Evolutionary conservation across 2,113 vertebrate genomes (phyloP).

Genomic region (Marcusenius ussheri): DNA sequence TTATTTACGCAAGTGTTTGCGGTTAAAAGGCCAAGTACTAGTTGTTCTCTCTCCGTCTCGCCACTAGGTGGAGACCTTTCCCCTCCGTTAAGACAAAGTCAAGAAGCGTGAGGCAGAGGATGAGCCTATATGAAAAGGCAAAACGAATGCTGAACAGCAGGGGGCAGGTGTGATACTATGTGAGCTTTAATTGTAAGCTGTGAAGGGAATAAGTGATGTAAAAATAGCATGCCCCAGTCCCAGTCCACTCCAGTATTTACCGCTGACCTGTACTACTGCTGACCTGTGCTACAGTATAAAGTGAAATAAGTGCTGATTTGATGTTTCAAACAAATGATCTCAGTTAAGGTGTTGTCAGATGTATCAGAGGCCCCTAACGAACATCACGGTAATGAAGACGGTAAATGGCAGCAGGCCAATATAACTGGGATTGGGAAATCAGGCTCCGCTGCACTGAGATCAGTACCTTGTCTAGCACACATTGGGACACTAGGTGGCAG

Average conservation of each 20-base stretch:
- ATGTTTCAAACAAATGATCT: background rate
- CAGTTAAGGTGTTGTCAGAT: background rate
- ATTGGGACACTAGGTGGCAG: background rate
- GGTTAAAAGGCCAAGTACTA: background rate
- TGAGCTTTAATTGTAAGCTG: background rate
- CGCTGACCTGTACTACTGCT: background rate
- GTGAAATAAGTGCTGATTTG: background rate
- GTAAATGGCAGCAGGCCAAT: background rate
- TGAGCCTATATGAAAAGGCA: background rate
- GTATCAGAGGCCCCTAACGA: background rate
- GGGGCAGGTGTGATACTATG: background rate
- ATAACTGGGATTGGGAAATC: background rate
- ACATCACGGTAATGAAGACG: background rate
- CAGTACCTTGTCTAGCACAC: background rate
- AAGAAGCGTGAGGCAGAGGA: background rate
- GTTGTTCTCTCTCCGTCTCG: background rate
- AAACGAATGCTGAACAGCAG: background rate
- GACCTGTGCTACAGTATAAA: background rate
- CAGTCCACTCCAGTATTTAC: background rate
- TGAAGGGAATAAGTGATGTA: background rate
- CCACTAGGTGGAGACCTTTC: constrained; percentile 11
- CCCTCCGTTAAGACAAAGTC: background rate
- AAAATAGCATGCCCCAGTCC: background rate
- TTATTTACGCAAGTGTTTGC: background rate
- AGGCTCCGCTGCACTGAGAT: background rate